Conservation (phyloP, 2,797 vertebrate species). For the Protosalanx chinensis region DNA sequence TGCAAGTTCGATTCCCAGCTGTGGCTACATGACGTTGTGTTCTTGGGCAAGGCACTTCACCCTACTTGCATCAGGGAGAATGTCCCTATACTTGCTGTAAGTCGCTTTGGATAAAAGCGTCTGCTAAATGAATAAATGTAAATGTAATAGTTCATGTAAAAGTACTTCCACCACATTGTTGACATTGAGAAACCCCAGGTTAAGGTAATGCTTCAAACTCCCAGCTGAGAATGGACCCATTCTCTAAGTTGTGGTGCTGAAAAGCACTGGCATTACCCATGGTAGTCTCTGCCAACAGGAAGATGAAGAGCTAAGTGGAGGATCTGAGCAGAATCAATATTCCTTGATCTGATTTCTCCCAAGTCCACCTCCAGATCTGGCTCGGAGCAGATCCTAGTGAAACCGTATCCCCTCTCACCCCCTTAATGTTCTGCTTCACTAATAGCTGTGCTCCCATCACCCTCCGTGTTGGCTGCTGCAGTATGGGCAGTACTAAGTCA, state of each 20-base stretch:
- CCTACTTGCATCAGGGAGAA: no score
- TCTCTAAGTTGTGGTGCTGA: conserved; percentile 23
- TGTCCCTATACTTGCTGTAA: no score
- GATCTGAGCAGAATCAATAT: conserved; percentile 11
- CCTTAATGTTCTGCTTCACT: conserved; percentile 13
- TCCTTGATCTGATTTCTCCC: conserved; percentile 27
- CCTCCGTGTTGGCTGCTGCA: conserved; percentile 8
- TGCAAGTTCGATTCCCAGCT: no score
- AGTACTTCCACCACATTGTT: conserved; percentile 30
- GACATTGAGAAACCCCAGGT: conserved; percentile 25
- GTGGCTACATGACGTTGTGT: no score
- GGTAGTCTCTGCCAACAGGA: conserved; percentile 33
- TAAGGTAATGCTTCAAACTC: background rate
- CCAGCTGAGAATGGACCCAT: background rate
- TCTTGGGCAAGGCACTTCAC: no score
- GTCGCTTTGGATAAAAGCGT: no score
- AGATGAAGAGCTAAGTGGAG: conserved; percentile 22
- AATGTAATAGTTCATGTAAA: conserved; percentile 33
- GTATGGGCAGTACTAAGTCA: conserved; percentile 17
- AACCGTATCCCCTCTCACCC: background rate
- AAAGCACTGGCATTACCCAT: conserved; percentile 16
- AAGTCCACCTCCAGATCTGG: conserved; percentile 19
- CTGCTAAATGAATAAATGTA: no score
- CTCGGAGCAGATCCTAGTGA: background rate
- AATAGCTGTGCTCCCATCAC: conserved; percentile 19